These are phyloP conservation scores for Acronicta aceris DNA, from an alignment of 2,888 invertebrate genomes.

Conservation along the genomic window DNA sequence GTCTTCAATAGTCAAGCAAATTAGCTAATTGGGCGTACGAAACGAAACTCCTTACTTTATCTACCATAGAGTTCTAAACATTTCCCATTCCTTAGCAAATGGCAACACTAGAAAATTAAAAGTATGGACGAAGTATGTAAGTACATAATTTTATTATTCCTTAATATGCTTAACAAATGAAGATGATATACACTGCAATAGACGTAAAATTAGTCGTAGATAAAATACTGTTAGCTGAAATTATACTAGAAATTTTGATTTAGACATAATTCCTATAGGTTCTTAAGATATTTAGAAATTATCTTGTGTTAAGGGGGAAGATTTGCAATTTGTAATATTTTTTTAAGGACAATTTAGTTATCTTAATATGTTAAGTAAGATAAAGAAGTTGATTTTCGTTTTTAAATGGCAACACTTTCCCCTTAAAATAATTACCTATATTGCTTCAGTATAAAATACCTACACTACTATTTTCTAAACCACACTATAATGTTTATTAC, in stretches of 20 bases:
- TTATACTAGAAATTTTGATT: slow-evolving; percentile 2
- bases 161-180: slow-evolving; percentile 21
- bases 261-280: slow-evolving; percentile 1
- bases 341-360: not conserved
- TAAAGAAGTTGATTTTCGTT: not conserved
- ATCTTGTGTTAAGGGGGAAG: not conserved
- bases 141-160: not conserved
- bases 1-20: not conserved
- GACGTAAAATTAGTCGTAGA: slow-evolving; percentile 12
- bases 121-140: not conserved
- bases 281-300: not conserved
- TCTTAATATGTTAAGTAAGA: too few species aligned
- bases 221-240: slow-evolving; percentile 9
- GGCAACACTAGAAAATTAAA: slow-evolving; percentile 17
- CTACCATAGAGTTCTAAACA: not conserved
- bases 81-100: slow-evolving; percentile 3
- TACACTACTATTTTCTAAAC: slow-evolving; percentile 10
- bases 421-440: not conserved
- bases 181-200: slow-evolving; percentile 22
- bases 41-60: too few species aligned
- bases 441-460: slow-evolving; percentile 21
- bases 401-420: not conserved
- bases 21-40: not conserved
- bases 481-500: not conserved
- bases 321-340: not conserved